A percentile compares a stretch with the other conserved stretches of the same genome.
Evolutionary conservation across 2,797 vertebrate genomes (phyloP).

Genomic region (Xiphorhynchus erythropygius): DNA sequence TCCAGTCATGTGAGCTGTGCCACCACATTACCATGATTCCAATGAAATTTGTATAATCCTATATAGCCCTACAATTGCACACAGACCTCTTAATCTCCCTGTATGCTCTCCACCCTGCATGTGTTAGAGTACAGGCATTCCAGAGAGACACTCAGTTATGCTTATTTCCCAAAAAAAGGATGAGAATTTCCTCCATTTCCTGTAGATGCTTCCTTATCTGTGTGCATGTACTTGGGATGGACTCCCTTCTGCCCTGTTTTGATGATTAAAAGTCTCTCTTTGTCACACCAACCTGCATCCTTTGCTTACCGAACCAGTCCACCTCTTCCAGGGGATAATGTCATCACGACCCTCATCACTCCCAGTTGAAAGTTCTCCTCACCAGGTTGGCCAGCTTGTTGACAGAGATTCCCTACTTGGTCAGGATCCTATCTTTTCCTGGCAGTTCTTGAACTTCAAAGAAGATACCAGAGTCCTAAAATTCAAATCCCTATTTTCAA

Average conservation of each 20-base stretch:
- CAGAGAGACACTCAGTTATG: not conserved
- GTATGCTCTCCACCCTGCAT: not conserved
- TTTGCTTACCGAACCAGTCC: not conserved
- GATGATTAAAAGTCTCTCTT: not conserved
- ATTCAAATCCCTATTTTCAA: not conserved
- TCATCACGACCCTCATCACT: not conserved
- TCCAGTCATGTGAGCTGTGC: not conserved
- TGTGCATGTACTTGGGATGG: not conserved
- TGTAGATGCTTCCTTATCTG: not conserved
- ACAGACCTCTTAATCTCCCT: not conserved
- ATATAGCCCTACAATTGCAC: not conserved
- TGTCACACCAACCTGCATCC: not conserved
- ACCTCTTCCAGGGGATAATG: not conserved
- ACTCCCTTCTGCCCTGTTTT: not conserved
- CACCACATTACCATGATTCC: not conserved
- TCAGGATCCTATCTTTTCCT: not conserved
- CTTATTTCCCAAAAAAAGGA: not conserved
- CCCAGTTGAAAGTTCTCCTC: not conserved
- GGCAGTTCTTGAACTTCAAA: not conserved
- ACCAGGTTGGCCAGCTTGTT: not conserved
- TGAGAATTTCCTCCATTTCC: not conserved
- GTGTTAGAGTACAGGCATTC: not conserved
- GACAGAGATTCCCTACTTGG: not conserved
- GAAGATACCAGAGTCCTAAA: not conserved
- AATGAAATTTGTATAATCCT: not conserved